A percentile compares a stretch with the other conserved stretches of the same genome.
phyloP scores from a whole-genome alignment of 1,140 invertebrate species.

The Eurosta solidaginis region DNA sequence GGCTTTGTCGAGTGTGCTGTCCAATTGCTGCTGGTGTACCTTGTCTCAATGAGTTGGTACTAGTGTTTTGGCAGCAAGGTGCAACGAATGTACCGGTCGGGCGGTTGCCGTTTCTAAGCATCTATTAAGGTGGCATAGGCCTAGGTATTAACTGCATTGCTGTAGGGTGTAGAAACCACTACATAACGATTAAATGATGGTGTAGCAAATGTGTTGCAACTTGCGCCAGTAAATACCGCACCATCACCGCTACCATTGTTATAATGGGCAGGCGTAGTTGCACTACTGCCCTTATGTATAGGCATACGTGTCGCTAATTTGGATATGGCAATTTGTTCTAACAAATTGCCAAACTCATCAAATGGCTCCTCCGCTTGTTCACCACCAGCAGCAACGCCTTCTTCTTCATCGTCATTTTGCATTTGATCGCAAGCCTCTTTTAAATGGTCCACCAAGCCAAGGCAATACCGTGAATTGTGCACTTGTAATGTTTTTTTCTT shows the following conservation, averaged over 20 bases:
- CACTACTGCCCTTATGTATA: too few relatives aligned
- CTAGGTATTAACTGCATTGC: too few relatives aligned
- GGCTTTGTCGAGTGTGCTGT: too few relatives aligned
- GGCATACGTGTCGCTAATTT: constrained; percentile 48
- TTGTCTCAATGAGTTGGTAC: too few relatives aligned
- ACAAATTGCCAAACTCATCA: constrained; percentile 63
- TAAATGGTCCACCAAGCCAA: constrained; percentile 63
- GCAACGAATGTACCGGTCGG: too few relatives aligned
- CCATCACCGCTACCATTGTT: too few relatives aligned
- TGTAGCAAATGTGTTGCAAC: constrained; percentile 39
- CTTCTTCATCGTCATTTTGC: constrained; percentile 49
- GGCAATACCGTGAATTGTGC: constrained; percentile 66
- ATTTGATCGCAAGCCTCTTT: constrained; percentile 38
- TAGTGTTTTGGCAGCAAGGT: too few relatives aligned
- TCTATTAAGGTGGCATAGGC: too few relatives aligned
- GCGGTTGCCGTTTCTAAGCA: too few relatives aligned
- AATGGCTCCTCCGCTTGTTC: constrained; percentile 41
- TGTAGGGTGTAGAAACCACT: constrained; percentile 48
- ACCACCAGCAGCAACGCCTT: constrained; percentile 42
- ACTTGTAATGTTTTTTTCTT: constrained; percentile 70
- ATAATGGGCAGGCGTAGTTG: too few relatives aligned
- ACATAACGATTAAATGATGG: constrained; percentile 48
- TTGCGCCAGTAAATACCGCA: too few relatives aligned
- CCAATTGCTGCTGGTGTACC: too few relatives aligned
- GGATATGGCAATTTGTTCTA: constrained; percentile 61